Conservation (phyloP, 2,113 vertebrate genomes). For the Scalopus aquaticus region DNA sequence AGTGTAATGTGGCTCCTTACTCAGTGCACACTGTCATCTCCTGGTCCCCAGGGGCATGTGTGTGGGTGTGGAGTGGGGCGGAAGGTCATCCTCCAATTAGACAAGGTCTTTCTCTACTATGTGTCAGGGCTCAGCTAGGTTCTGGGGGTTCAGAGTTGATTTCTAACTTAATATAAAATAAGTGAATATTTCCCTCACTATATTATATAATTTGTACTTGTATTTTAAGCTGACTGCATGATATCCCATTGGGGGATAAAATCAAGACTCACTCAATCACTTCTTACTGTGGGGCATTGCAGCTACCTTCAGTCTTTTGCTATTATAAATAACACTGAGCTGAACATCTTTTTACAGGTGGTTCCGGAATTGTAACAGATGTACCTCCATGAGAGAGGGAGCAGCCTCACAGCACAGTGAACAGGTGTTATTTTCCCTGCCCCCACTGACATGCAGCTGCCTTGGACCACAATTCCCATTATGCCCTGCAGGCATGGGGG, state of each 20-base stretch:
- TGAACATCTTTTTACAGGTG: neutral
- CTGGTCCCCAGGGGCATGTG: neutral
- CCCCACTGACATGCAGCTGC: too few relatives aligned
- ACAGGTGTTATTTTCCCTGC: too few relatives aligned
- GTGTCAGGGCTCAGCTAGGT: neutral
- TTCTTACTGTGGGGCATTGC: neutral
- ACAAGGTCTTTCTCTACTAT: neutral
- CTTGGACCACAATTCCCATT: too few relatives aligned
- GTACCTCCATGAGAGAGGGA: too few relatives aligned
- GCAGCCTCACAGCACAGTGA: too few relatives aligned
- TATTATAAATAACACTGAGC: neutral
- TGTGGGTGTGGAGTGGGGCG: neutral
- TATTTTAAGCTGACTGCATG: neutral
- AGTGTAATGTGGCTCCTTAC: neutral
- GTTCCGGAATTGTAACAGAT: neutral
- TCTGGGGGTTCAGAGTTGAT: neutral
- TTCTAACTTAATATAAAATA: neutral
- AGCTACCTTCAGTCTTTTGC: neutral
- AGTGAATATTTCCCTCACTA: neutral
- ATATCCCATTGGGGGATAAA: neutral
- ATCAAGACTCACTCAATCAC: neutral
- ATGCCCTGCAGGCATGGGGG: too few relatives aligned
- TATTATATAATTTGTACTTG: neutral
- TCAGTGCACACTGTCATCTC: neutral
- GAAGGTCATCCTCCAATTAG: neutral